A percentile compares a stretch with the other conserved stretches of the same genome.
Evolutionary conservation across 2,113 vertebrate genomes (phyloP).

Genomic region (Lamprologus tigripictilis): DNA sequence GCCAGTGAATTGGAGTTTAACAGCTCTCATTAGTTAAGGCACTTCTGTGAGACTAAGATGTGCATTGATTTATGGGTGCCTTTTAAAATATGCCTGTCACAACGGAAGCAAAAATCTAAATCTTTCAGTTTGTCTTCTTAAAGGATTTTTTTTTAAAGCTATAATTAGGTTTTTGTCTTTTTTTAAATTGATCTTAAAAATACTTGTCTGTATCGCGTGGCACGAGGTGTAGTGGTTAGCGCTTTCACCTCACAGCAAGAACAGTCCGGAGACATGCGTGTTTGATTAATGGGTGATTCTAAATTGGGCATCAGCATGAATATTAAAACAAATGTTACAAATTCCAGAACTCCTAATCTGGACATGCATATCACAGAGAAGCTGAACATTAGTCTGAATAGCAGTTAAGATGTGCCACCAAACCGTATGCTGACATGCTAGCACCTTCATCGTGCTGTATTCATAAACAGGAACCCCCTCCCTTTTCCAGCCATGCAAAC

Average conservation of each 20-base stretch:
- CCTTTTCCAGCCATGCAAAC: background rate
- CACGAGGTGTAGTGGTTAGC: background rate
- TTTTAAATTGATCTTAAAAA: background rate
- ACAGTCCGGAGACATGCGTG: background rate
- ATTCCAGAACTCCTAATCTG: background rate
- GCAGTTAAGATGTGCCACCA: background rate
- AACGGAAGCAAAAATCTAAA: background rate
- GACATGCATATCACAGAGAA: background rate
- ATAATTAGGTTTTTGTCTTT: background rate
- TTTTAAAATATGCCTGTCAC: background rate
- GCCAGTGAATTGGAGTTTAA: background rate
- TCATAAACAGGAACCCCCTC: background rate
- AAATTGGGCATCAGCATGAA: background rate
- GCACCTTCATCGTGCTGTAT: background rate
- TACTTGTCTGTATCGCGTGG: background rate
- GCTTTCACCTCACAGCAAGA: background rate
- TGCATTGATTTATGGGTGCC: background rate
- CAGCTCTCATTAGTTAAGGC: background rate
- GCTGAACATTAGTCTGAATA: background rate
- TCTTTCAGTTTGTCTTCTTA: background rate
- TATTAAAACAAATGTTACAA: background rate
- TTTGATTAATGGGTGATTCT: background rate
- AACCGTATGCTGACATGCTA: background rate
- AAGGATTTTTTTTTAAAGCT: background rate
- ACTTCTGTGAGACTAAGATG: background rate